These are phyloP conservation scores for Apogon hyalosoma DNA, from an alignment of 2,797 vertebrate genomes.

Conservation along the genomic window DNA sequence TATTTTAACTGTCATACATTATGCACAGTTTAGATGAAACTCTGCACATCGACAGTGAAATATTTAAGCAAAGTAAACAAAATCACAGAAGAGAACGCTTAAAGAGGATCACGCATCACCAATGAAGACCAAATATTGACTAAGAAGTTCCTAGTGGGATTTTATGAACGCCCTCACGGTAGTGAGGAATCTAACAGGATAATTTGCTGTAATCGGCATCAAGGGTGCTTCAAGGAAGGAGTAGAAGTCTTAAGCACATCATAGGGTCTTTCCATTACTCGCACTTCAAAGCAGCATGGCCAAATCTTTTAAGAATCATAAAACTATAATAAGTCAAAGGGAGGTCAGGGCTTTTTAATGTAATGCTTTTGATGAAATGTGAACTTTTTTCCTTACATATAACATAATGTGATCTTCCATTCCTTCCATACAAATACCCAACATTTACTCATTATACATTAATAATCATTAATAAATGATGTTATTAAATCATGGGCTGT, in stretches of 20 bases:
- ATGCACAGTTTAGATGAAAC: slow-evolving; percentile 1
- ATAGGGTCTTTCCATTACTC: slow-evolving; percentile 43
- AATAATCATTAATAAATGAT: too few relatives aligned
- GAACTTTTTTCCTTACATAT: slow-evolving; percentile 44
- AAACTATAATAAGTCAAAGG: slow-evolving; percentile 57
- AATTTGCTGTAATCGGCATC: slow-evolving; percentile 62
- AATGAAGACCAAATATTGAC: slow-evolving; percentile 28
- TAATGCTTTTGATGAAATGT: slow-evolving; percentile 32
- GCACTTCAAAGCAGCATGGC: slow-evolving; percentile 55
- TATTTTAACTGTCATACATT: neutral
- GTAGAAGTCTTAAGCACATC: slow-evolving; percentile 43
- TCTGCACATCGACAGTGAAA: slow-evolving; percentile 3
- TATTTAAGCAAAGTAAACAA: slow-evolving; percentile 12
- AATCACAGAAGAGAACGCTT: neutral
- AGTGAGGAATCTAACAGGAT: slow-evolving; percentile 53
- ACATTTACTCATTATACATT: too few relatives aligned
- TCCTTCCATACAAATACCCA: too few relatives aligned
- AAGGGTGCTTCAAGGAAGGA: slow-evolving; percentile 44
- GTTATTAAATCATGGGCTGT: too few relatives aligned
- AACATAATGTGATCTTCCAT: neutral
- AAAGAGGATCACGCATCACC: slow-evolving; percentile 1
- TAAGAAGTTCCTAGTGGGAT: slow-evolving; percentile 25
- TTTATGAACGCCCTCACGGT: slow-evolving; percentile 45
- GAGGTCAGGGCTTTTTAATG: slow-evolving; percentile 37
- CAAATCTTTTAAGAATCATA: slow-evolving; percentile 58